phyloP scores from a whole-genome alignment of 2,113 vertebrate species.

The Ciconia boyciana region DNA sequence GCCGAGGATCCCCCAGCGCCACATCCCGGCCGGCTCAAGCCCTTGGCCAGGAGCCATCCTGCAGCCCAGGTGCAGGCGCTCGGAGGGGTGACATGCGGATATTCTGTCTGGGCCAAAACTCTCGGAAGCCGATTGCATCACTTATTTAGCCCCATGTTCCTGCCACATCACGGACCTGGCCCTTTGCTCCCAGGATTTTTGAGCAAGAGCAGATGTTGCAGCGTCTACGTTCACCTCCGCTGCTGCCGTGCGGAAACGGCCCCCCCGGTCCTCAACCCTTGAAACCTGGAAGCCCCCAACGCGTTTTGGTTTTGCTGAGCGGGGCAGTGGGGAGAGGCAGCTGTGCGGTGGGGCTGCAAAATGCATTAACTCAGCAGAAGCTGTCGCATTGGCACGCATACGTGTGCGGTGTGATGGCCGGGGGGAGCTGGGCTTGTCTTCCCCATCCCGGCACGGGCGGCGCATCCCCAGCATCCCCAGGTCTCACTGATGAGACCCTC shows the following conservation, averaged over 20 bases:
- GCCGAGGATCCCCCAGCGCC: fast-evolving
- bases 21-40: fast-evolving
- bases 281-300: not conserved
- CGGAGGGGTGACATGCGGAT: not conserved
- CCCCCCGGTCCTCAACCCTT: not conserved
- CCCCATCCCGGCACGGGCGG: fast-evolving
- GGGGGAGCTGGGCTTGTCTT: not conserved
- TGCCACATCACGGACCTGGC: not conserved
- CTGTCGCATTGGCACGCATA: fast-evolving
- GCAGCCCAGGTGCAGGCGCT: not conserved
- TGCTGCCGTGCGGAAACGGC: not conserved
- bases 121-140: not conserved
- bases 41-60: not conserved
- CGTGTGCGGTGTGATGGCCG: not conserved
- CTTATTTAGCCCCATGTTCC: not conserved
- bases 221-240: not conserved
- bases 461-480: not conserved
- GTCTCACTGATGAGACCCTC: not conserved
- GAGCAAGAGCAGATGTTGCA: constrained; percentile 49
- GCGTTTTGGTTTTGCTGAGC: not conserved
- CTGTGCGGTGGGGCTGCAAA: not conserved
- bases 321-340: not conserved
- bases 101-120: not conserved
- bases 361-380: not conserved
- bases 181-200: not conserved